A percentile compares a stretch with the other conserved stretches of the same genome.
These are phyloP conservation scores for Andrena bicolor DNA, from an alignment of 2,888 invertebrate species.

Conservation along the genomic window DNA sequence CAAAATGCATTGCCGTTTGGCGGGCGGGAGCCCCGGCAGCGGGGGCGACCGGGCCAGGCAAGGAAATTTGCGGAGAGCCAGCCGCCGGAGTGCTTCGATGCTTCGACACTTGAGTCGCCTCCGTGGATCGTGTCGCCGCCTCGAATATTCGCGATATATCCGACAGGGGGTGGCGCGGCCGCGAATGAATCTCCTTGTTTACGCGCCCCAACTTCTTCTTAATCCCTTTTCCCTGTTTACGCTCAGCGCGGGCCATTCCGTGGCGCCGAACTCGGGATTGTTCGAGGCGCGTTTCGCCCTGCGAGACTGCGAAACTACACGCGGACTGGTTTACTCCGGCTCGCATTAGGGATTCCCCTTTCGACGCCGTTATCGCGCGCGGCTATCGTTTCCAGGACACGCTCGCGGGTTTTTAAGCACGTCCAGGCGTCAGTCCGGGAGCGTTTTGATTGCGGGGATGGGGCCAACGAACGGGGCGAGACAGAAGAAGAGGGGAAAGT, in stretches of 20 bases:
- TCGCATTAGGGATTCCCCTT: constrained; percentile 13
- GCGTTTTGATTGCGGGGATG: too few species aligned
- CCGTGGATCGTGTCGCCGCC: neutral
- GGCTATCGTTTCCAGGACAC: neutral
- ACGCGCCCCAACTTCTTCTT: constrained; percentile 48
- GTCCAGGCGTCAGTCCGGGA: too few species aligned
- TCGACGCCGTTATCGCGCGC: neutral
- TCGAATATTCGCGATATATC: constrained; percentile 12
- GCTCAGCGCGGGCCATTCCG: neutral
- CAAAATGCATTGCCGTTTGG: constrained; percentile 73
- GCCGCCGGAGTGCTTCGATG: neutral
- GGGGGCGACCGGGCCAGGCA: constrained; percentile 9
- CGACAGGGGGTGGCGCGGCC: neutral
- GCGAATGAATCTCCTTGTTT: constrained; percentile 61
- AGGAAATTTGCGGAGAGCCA: constrained; percentile 58
- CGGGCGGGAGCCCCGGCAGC: constrained; percentile 10
- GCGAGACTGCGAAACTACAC: neutral
- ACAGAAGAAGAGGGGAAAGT: neutral
- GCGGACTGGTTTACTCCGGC: constrained; percentile 8
- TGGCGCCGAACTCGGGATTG: constrained; percentile 5
- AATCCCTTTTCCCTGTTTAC: constrained; percentile 58
- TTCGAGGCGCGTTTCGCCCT: neutral
- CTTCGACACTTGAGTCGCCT: constrained; percentile 24
- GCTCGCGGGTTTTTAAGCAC: constrained; percentile 12
- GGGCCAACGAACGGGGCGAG: neutral